Conservation (phyloP, 2,113 vertebrate species). For the Donacobius atricapilla region DNA sequence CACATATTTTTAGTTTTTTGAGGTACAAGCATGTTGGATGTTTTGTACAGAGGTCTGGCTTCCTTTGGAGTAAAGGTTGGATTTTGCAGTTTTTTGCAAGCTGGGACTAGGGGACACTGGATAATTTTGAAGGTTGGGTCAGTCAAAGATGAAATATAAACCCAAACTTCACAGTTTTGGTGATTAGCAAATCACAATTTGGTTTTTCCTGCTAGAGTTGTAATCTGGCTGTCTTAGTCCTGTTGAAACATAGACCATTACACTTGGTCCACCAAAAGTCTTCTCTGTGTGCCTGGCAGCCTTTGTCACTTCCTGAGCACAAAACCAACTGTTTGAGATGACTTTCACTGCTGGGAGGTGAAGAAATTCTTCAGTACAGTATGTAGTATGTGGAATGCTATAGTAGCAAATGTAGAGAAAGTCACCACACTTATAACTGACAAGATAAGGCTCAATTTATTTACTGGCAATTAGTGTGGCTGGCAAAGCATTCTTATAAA, state of each 20-base stretch:
- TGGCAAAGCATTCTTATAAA: not conserved
- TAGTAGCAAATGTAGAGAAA: not conserved
- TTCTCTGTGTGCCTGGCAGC: not conserved
- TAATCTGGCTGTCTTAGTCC: not conserved
- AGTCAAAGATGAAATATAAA: not conserved
- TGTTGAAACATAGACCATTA: not conserved
- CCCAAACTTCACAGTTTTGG: not conserved
- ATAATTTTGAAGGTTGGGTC: not conserved
- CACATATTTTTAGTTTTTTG: rapidly evolving
- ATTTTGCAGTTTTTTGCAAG: not conserved
- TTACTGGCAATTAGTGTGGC: not conserved
- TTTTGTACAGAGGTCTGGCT: not conserved
- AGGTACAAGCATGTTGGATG: not conserved
- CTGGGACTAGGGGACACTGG: not conserved
- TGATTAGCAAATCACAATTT: not conserved
- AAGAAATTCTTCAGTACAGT: not conserved
- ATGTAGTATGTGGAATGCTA: not conserved
- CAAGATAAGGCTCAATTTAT: not conserved
- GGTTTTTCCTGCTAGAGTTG: not conserved
- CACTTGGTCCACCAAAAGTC: not conserved
- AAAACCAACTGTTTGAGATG: not conserved
- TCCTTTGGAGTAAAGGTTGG: not conserved
- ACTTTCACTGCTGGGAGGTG: not conserved
- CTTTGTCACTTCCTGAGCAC: not conserved
- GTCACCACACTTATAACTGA: not conserved